phyloP scores from a whole-genome alignment of 2,888 invertebrate species.

The Ennomos quercinarius region DNA sequence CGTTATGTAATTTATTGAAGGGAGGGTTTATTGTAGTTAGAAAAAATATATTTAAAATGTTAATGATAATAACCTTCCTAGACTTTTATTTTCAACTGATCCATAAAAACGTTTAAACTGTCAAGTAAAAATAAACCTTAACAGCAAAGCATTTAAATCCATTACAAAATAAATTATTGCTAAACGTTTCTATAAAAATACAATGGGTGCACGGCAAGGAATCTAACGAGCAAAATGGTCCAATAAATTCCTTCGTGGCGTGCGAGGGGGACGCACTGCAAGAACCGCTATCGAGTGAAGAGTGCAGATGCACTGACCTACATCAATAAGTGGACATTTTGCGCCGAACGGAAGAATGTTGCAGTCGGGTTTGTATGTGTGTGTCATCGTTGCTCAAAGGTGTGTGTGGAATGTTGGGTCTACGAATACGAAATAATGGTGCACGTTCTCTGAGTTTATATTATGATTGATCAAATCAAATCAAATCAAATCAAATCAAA shows the following conservation, averaged over 20 bases:
- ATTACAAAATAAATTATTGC: neutral
- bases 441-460: slow-evolving; percentile 5
- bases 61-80: no score
- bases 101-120: no score
- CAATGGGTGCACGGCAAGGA: slow-evolving; percentile 28
- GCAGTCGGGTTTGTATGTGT: slow-evolving; percentile 29
- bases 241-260: slow-evolving; percentile 60
- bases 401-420: slow-evolving; percentile 21
- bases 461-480: no score
- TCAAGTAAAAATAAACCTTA: no score
- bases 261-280: slow-evolving; percentile 47
- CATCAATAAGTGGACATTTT: slow-evolving; percentile 77
- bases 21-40: neutral
- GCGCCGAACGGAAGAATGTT: slow-evolving; percentile 66
- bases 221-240: slow-evolving; percentile 52
- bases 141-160: no score
- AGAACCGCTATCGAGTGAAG: slow-evolving; percentile 42
- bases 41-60: no score
- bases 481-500: no score
- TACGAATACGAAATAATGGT: slow-evolving; percentile 12
- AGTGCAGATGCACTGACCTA: slow-evolving; percentile 68
- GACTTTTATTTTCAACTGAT: no score
- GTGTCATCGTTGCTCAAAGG: slow-evolving; percentile 1
- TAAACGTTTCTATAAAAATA: slow-evolving; percentile 12
- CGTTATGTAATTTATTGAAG: slow-evolving; percentile 2